Base-by-base conservation (phyloP, 1,140 invertebrate species). In the Drosophila tsacasi region DNA sequence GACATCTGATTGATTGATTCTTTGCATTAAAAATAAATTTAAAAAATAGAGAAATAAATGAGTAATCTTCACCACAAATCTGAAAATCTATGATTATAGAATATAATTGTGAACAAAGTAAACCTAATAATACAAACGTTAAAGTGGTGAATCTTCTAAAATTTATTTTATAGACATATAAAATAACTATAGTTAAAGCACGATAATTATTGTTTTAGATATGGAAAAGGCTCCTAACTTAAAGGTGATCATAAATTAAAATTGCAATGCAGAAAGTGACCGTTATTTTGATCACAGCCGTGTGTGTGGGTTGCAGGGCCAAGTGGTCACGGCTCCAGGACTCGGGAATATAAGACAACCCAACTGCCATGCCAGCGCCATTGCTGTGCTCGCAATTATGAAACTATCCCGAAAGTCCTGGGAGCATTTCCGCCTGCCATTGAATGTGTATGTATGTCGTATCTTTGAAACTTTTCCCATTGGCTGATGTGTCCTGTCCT, bases 401-500 rank as follows among this genome's bases (percentile, higher is more conserved):
- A 87, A 89, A 87, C 84, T 87, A 87, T 89, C 84, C 77, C 69
- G 72, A 60, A 67, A 64, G 67, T 59, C 37, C 57, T 62, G 71
- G 37, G 37, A 76, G 54, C 47, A 49, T 46, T 78, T 78, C 75
- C 75, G 75, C 46, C 68, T 74, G 68, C 71, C 55, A 55, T 78
- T 55, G 25, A 66, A 46, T 52, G 15, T 21, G 58, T 54, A 47
- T 68, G 63, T 67, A 58, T 46, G 61, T 61, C 35, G 49, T 54
- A 58, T 89, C 85, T 90, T 73, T 69, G 84, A 81, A 89, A 90
- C 84, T 89, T 89, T 87, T 89, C 85, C 76, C 85, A 89, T 89
- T 89, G 84, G 84, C 74, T 81, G 83, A 60, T 44, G 42, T 58
- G 37, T 61, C 40, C 57, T 67, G 64, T 39, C 60, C 57, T 73